phyloP scores from a whole-genome alignment of 2,113 vertebrate species.

The Anarhynchus alexandrinus region DNA sequence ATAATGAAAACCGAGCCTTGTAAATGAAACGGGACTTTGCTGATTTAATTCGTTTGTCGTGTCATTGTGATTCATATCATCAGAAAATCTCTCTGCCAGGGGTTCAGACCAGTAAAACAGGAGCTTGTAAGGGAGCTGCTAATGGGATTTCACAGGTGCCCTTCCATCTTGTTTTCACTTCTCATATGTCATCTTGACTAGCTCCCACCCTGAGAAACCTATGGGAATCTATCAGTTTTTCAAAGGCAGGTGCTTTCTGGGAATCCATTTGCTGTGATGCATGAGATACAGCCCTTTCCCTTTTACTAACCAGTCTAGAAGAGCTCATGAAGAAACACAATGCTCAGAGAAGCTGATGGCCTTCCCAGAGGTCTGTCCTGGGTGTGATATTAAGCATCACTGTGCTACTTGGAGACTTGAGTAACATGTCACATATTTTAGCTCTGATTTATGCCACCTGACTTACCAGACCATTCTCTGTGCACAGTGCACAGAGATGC shows the following conservation, averaged over 20 bases:
- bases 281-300: not conserved
- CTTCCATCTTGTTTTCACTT: not conserved
- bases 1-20: slow-evolving; percentile 42
- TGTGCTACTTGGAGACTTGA: not conserved
- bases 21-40: slow-evolving; percentile 26
- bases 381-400: not conserved
- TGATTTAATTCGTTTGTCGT: slow-evolving; percentile 70
- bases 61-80: slow-evolving; percentile 66
- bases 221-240: not conserved
- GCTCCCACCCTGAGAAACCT: not conserved
- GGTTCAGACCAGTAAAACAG: slow-evolving; percentile 69
- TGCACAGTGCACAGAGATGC: not conserved
- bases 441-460: not conserved
- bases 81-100: slow-evolving; percentile 60
- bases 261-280: not conserved
- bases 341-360: not conserved
- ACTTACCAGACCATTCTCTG: not conserved
- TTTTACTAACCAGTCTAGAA: not conserved
- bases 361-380: not conserved
- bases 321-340: not conserved
- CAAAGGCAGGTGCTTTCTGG: not conserved
- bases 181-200: not conserved
- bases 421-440: accelerated
- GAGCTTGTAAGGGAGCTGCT: not conserved
- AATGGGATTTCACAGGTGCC: not conserved